A percentile compares a stretch with the other conserved stretches of the same genome.
These are phyloP conservation scores for Ecdyonurus torrentis DNA, from an alignment of 2,888 invertebrate species.

Conservation along the genomic window DNA sequence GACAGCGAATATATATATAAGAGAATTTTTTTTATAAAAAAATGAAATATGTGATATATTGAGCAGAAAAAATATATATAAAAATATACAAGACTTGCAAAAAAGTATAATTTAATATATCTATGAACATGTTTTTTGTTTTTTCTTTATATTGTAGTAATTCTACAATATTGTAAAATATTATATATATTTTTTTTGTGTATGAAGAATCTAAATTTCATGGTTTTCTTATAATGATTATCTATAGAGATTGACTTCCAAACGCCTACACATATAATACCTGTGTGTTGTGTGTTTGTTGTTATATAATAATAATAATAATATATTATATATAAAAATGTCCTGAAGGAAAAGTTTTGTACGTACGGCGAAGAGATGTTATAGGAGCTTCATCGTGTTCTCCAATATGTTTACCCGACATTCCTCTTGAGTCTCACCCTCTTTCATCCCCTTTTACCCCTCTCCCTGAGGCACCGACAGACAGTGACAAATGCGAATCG, in stretches of 20 bases:
- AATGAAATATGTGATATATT: not conserved
- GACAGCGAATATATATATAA: not conserved
- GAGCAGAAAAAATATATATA: not conserved
- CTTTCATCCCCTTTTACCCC: no score
- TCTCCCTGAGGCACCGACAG: not conserved
- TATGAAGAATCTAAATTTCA: not conserved
- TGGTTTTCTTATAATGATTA: no score
- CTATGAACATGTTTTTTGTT: not conserved
- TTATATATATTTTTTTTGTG: not conserved
- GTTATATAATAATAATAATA: no score
- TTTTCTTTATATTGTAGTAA: not conserved
- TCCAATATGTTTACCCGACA: not conserved
- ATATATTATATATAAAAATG: no score
- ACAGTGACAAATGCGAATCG: not conserved
- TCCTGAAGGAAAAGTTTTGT: not conserved
- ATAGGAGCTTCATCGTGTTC: not conserved
- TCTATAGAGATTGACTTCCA: no score
- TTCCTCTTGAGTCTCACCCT: not conserved
- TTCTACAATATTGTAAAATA: not conserved
- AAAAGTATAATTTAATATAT: not conserved
- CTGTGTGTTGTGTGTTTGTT: no score
- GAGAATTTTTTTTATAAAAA: no score
- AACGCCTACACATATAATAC: no score
- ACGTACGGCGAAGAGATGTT: not conserved
- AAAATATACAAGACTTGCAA: not conserved